Base-by-base conservation (phyloP, 2,797 vertebrate species). In the Odontamblyopus lacepedii region DNA sequence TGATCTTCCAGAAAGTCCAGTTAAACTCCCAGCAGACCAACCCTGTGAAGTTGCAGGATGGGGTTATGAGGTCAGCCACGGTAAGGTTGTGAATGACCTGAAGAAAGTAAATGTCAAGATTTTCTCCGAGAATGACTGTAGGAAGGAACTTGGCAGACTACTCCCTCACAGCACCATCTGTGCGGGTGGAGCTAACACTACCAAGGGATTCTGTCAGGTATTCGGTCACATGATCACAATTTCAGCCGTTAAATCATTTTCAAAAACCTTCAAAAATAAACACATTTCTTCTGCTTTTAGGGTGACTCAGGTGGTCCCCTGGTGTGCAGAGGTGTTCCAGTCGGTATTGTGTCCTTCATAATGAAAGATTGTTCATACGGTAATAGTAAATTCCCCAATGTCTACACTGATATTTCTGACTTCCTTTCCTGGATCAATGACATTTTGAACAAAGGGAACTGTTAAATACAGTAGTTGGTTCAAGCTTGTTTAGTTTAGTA, bases 251-350 rank as follows among this genome's bases (percentile, higher is more conserved):
- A 35, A 67, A 1, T 16, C 6, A 38, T 6, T 32, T 23, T 23
- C 23, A 23, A 23, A 23, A 23, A 23, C 23, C 23, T 23, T 23
- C 23, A 4, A n/a, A 44, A 65, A 5, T 0, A 9, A 67, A 12
- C 2, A 6, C 59, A 69, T 48, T 35, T 15, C 27, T 71, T 1
- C 19, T 18, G 30, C 6, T 83, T 70, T 35, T 85, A 93, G 92
- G 85, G 88, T 6, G 92, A 93, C 69, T 92, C 87, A 0, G 92
- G 93, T 8, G 92, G 92, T 5, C 93, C 92, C 57, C 77, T 94
- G 64, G 88, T 93, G 71, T 93, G 90, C 44, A 6, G 13, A 0
- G 38, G 35, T 3, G 1, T 2, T 13, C 89, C 89, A 1, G 78
- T 87, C 2, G 92, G 93, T 8, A 69, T 93, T 0, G 91, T 77